Evolutionary conservation across 2,113 vertebrate genomes (phyloP).

Genomic region (Rhizomys pruinosus): DNA sequence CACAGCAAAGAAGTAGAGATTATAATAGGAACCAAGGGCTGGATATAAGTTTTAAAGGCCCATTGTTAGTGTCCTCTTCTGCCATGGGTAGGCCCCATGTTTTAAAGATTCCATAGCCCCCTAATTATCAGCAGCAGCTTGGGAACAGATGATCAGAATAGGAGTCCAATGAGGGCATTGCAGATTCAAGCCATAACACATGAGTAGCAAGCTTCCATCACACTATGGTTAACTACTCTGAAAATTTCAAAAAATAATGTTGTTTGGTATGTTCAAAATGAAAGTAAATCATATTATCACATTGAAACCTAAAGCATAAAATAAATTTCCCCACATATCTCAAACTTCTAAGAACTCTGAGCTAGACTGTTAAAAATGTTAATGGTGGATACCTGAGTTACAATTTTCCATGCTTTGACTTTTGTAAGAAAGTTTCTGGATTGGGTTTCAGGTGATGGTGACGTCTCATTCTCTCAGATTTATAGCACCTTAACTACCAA

Average conservation of each 20-base stretch:
- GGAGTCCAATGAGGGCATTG: neutral
- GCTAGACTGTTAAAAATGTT: slow-evolving; percentile 3
- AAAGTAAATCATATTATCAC: neutral
- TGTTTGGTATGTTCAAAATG: neutral
- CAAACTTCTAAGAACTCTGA: slow-evolving; percentile 10
- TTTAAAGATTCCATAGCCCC: neutral
- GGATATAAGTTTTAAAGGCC: neutral
- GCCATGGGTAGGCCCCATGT: neutral
- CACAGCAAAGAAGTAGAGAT: neutral
- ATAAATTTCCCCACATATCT: neutral
- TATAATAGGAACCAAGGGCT: too few species aligned
- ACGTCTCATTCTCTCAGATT: slow-evolving; percentile 50
- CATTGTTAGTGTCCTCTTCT: neutral
- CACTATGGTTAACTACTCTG: neutral
- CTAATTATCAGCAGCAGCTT: neutral
- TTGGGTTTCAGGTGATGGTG: slow-evolving; percentile 43
- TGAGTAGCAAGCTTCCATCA: neutral
- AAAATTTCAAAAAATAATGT: neutral
- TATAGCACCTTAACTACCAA: neutral
- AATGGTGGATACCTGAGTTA: neutral
- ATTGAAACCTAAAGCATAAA: neutral
- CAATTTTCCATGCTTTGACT: slow-evolving; percentile 41
- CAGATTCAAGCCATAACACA: neutral
- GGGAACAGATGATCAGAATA: neutral
- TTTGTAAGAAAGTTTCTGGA: neutral